These are phyloP conservation scores for Tapirus terrestris DNA, from an alignment of 2,113 vertebrate genomes.

Conservation along the genomic window DNA sequence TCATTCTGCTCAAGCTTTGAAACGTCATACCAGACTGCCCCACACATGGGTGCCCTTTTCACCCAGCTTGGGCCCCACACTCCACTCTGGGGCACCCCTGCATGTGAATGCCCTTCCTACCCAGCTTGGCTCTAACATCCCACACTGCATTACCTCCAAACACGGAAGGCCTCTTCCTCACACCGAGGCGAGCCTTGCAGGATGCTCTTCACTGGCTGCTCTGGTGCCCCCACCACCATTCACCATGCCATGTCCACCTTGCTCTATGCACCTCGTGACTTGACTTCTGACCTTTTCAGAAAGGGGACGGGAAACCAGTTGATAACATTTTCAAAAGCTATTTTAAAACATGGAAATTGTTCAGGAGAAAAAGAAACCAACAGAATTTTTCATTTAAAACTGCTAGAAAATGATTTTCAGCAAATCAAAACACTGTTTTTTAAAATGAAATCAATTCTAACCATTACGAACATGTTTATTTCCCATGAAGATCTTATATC, in stretches of 20 bases:
- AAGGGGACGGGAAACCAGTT: not conserved
- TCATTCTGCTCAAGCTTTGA: not conserved
- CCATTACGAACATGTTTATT: not conserved
- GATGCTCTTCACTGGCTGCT: too few species aligned
- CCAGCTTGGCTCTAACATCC: not conserved
- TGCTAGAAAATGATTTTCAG: not conserved
- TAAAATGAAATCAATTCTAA: not conserved
- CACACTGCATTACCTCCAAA: not conserved
- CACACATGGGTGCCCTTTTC: not conserved
- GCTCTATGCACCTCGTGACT: not conserved
- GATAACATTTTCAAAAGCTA: not conserved
- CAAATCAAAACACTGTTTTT: not conserved
- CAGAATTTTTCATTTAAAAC: not conserved
- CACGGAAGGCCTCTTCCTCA: not conserved
- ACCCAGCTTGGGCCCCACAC: not conserved
- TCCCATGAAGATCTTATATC: not conserved
- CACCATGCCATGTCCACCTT: not conserved
- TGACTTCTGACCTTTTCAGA: not conserved
- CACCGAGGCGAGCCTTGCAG: fast-evolving
- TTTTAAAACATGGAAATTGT: not conserved
- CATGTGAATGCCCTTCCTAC: not conserved
- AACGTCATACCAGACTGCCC: not conserved
- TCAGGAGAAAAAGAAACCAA: not conserved
- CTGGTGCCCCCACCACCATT: not conserved
- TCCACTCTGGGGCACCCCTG: not conserved